Percentiles rank a stretch among this genome's conserved stretches.
Conservation (phyloP, 2,797 vertebrate species). For the Sebastes steindachneri region DNA sequence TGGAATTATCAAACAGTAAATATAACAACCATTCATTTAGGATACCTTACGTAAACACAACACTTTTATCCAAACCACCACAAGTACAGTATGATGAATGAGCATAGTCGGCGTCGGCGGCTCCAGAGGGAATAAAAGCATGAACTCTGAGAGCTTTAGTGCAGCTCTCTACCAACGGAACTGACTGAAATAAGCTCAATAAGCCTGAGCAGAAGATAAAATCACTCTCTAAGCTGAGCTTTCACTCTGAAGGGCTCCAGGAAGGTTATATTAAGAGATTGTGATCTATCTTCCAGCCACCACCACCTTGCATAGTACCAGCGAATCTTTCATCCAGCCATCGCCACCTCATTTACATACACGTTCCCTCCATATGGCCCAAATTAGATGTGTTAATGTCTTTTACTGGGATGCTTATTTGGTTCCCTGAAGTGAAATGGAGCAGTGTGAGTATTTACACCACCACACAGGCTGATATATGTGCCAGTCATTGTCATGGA, state of each 20-base stretch:
- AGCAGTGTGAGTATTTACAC: constrained; percentile 49
- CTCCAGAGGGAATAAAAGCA: constrained; percentile 32
- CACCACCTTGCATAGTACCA: constrained; percentile 34
- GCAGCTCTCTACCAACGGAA: constrained; percentile 30
- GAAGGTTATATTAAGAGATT: constrained; percentile 65
- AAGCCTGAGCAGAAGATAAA: constrained; percentile 61
- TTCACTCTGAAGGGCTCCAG: constrained; percentile 42
- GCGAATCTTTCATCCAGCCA: constrained; percentile 32
- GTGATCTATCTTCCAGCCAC: constrained; percentile 50
- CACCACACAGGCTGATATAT: constrained; percentile 43
- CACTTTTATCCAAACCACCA: background rate
- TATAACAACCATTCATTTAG: background rate
- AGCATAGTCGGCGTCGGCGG: background rate
- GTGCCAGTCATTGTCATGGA: constrained; percentile 43
- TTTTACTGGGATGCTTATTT: constrained; percentile 43
- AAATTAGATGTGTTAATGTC: constrained; percentile 56
- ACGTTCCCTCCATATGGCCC: constrained; percentile 36
- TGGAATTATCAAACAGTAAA: background rate
- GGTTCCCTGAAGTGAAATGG: constrained; percentile 60
- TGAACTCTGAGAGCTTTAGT: constrained; percentile 26
- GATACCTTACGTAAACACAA: background rate
- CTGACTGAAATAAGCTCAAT: constrained; percentile 63
- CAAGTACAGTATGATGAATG: constrained; percentile 6
- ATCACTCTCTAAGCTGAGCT: constrained; percentile 54
- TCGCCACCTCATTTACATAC: constrained; percentile 28